Conservation (phyloP, 2,113 vertebrate genomes). For the Halichoeres trimaculatus region DNA sequence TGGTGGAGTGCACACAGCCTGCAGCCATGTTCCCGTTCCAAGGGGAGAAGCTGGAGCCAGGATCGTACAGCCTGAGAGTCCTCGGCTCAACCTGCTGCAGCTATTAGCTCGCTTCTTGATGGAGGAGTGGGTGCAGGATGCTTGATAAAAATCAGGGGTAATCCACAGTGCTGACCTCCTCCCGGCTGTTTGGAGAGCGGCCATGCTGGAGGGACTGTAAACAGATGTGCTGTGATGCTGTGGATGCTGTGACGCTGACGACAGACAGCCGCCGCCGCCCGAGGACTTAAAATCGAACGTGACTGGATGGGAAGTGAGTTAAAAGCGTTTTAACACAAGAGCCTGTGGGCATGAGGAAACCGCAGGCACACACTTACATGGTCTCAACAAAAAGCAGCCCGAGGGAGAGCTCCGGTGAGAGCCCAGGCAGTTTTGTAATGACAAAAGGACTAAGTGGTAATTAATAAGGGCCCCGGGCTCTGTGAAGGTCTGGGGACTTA, state of each 20-base stretch:
- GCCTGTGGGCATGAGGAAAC: slow-evolving; percentile 13
- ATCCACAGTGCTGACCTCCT: neutral
- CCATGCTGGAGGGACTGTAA: slow-evolving; percentile 34
- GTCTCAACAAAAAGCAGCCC: slow-evolving; percentile 33
- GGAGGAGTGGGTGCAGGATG: neutral
- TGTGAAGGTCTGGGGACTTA: slow-evolving; percentile 37
- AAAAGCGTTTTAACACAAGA: slow-evolving; percentile 28
- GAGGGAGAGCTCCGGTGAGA: slow-evolving; percentile 38
- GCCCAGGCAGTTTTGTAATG: slow-evolving; percentile 17
- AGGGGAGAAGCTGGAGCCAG: neutral
- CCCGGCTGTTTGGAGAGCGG: slow-evolving; percentile 1
- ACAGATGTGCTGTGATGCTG: slow-evolving; percentile 29
- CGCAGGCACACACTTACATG: slow-evolving; percentile 17
- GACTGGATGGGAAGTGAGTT: slow-evolving; percentile 30
- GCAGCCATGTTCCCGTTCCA: neutral
- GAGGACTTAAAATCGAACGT: neutral
- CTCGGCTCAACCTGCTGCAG: slow-evolving; percentile 6
- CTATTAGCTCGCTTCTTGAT: slow-evolving; percentile 2
- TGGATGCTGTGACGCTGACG: neutral
- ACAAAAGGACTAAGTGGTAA: slow-evolving; percentile 64
- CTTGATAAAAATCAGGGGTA: slow-evolving; percentile 17
- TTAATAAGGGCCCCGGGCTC: slow-evolving; percentile 57
- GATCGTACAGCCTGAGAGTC: neutral
- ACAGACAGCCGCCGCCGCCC: slow-evolving; percentile 10
- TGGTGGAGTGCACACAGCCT: slow-evolving; percentile 10